Conservation (phyloP, 2,113 vertebrate genomes). For the Gorsachius goisagi region DNA sequence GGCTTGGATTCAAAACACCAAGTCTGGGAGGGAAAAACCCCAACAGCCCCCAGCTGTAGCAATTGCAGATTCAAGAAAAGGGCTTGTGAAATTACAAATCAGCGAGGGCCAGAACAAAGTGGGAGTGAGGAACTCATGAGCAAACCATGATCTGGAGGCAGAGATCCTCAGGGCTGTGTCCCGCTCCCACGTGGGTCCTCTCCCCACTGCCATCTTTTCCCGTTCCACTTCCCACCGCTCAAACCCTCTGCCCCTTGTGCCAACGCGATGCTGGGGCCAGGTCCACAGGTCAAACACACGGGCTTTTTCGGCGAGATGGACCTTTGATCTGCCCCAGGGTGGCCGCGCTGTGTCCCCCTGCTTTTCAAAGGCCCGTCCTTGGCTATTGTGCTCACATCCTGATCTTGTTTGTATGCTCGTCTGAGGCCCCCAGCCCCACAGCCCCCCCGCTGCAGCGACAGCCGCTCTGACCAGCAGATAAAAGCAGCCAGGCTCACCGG, state of each 20-base stretch:
- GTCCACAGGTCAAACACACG: not conserved
- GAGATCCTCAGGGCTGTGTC: not conserved
- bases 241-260: not conserved
- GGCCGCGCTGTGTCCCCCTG: not conserved
- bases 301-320: accelerated
- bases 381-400: conserved; percentile 57
- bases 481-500: not conserved
- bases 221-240: not conserved
- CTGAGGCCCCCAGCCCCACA: not conserved
- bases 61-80: not conserved
- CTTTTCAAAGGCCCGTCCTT: conserved; percentile 16
- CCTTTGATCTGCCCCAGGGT: conserved; percentile 17
- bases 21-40: not conserved
- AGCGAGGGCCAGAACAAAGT: not conserved
- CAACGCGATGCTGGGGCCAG: accelerated
- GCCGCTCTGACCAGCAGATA: not conserved
- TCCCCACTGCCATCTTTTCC: not conserved
- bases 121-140: accelerated
- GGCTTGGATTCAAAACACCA: not conserved
- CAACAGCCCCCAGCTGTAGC: not conserved
- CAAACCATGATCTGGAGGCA: not conserved
- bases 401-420: conserved; percentile 35
- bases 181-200: not conserved
- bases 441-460: not conserved
- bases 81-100: not conserved